Conservation (phyloP, 2,113 vertebrate species). For the Echinops telfairi region DNA sequence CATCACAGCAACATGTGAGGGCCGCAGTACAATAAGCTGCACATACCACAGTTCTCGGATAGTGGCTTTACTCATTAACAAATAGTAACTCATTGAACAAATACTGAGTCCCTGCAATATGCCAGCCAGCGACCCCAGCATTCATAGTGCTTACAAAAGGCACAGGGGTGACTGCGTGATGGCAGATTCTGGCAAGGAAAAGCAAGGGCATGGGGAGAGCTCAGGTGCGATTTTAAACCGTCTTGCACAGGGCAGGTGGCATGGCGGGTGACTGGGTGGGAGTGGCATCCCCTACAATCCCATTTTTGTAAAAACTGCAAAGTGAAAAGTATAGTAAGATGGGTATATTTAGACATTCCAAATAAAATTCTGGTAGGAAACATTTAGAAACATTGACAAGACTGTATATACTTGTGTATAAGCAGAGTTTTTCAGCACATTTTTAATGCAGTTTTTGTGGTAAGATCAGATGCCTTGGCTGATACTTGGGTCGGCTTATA, state of each 20-base stretch:
- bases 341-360: background rate
- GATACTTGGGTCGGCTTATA: too few relatives aligned
- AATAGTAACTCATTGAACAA: background rate
- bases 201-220: too few relatives aligned
- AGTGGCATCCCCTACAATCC: background rate
- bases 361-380: background rate
- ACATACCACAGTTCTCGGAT: background rate
- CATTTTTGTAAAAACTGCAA: background rate
- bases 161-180: accelerated
- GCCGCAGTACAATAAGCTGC: background rate
- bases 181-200: accelerated
- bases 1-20: too few relatives aligned
- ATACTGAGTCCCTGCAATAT: background rate
- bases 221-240: background rate
- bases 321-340: background rate
- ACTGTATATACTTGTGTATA: too few relatives aligned
- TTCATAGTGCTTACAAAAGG: background rate
- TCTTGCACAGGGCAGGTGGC: background rate
- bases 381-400: background rate
- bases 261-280: background rate
- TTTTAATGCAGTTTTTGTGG: too few relatives aligned
- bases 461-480: too few relatives aligned
- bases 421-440: too few relatives aligned
- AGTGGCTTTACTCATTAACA: background rate
- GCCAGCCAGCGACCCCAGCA: too few relatives aligned